Evolutionary conservation across 2,113 vertebrate genomes (phyloP).

Genomic region (Amblyornis subalaris): DNA sequence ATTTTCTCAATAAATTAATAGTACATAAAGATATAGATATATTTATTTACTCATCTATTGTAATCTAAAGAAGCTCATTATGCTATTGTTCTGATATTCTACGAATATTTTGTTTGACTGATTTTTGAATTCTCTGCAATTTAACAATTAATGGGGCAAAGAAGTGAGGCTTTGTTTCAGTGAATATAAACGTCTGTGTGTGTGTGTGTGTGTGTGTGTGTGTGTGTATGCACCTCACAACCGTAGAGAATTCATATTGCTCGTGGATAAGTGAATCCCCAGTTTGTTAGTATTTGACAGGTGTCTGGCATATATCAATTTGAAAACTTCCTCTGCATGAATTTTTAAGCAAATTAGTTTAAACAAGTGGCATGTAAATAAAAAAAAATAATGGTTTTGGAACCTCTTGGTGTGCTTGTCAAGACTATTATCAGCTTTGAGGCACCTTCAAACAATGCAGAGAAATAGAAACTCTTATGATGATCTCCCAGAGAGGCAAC

Average conservation of each 20-base stretch:
- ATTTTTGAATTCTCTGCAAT: not conserved
- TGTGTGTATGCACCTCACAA: not conserved
- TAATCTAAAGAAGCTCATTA: not conserved
- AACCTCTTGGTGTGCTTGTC: not conserved
- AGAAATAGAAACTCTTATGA: not conserved
- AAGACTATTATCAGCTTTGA: not conserved
- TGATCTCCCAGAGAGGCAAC: not conserved
- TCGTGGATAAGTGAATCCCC: constrained; percentile 3
- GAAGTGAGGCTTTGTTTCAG: not conserved
- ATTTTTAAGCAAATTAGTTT: constrained; percentile 59
- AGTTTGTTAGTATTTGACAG: constrained; percentile 41
- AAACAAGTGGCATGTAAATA: constrained; percentile 20
- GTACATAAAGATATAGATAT: not conserved
- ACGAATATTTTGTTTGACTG: not conserved
- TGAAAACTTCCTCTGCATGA: constrained; percentile 20
- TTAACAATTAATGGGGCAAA: not conserved
- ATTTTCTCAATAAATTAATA: not conserved
- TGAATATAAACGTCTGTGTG: not conserved
- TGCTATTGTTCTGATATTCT: not conserved
- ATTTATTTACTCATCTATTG: not conserved
- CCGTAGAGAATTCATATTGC: constrained; percentile 15
- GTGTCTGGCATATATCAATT: constrained; percentile 40
- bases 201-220: no score
- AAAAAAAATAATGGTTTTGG: not conserved
- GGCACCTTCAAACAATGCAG: not conserved